Evolutionary conservation across 2,888 invertebrate genomes (phyloP).

Genomic region (Tanypteryx hageni): DNA sequence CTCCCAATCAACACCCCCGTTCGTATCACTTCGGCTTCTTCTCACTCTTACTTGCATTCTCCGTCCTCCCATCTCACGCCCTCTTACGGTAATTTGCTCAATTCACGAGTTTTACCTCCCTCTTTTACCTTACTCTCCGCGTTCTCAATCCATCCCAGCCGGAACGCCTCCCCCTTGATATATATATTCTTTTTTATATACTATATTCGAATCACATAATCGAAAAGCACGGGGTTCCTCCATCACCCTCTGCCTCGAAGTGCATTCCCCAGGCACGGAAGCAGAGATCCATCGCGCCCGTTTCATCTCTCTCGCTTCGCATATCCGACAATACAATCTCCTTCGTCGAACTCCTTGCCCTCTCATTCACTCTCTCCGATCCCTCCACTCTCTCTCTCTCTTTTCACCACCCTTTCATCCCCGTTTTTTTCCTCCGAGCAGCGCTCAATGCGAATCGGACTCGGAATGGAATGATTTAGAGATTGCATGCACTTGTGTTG

Average conservation of each 20-base stretch:
- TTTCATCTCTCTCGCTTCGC: background rate
- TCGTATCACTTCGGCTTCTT: no score
- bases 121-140: no score
- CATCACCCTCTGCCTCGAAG: background rate
- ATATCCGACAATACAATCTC: conserved; percentile 8
- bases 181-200: no score
- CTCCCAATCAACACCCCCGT: no score
- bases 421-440: background rate
- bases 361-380: background rate
- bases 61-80: no score
- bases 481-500: conserved; percentile 57
- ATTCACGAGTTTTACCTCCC: no score
- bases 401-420: background rate
- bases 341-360: background rate
- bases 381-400: conserved; percentile 1
- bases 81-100: no score
- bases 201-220: background rate
- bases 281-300: background rate
- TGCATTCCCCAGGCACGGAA: background rate
- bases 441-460: background rate
- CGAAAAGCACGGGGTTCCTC: background rate
- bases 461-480: conserved; percentile 14
- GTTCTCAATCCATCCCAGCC: no score
- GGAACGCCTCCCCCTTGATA: no score
- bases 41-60: no score